Percentiles rank a stretch among this genome's conserved stretches.
These are phyloP conservation scores for Cnemophilus loriae DNA, from an alignment of 2,113 vertebrate species.

Conservation along the genomic window DNA sequence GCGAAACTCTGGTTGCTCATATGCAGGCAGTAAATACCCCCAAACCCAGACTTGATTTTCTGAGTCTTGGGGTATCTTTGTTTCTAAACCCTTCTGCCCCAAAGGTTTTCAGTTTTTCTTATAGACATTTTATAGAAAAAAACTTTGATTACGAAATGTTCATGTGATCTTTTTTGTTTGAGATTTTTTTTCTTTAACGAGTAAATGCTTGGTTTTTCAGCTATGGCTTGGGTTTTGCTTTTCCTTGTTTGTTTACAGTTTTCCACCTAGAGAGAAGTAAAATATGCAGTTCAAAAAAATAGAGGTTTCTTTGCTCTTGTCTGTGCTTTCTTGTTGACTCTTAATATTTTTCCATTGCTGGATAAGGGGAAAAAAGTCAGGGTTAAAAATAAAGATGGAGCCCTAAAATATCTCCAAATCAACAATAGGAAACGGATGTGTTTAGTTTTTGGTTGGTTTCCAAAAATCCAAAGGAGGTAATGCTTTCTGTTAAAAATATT, in stretches of 20 bases:
- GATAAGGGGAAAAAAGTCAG: background rate
- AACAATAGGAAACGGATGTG: conserved; percentile 28
- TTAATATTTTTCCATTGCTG: background rate
- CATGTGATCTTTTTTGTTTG: background rate
- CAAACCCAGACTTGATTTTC: background rate
- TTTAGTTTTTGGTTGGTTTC: conserved; percentile 28
- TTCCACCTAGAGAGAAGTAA: background rate
- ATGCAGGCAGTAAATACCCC: background rate
- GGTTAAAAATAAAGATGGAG: conserved; percentile 32
- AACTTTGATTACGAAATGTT: background rate
- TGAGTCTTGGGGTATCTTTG: background rate
- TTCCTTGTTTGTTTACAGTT: background rate
- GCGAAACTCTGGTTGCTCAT: background rate
- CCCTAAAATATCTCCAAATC: conserved; percentile 23
- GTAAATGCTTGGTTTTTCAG: background rate
- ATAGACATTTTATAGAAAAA: background rate
- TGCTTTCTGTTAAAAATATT: conserved; percentile 38
- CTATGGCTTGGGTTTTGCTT: background rate
- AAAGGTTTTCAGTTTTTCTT: background rate
- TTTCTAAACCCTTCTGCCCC: background rate
- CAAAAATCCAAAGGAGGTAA: conserved; percentile 3
- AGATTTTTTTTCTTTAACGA: background rate
- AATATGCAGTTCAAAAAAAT: background rate
- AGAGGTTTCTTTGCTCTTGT: background rate
- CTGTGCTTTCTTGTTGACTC: background rate